phyloP scores from a whole-genome alignment of 37 sponge, comb jelly and placozoan species.

The Dysidea cf. avara region DNA sequence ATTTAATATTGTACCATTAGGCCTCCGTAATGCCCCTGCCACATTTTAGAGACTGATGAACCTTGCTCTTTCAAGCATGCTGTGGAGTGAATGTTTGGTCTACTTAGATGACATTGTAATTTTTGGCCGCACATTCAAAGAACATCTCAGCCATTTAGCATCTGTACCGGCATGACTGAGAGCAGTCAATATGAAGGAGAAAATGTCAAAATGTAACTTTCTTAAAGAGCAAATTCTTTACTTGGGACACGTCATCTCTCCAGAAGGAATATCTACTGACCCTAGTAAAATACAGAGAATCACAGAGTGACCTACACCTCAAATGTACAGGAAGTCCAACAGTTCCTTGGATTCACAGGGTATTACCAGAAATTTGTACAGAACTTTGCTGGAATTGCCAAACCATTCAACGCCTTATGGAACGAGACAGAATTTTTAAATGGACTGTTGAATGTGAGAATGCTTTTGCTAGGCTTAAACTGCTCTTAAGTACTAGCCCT shows the following conservation, averaged over 20 bases:
- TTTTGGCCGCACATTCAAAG: constrained; percentile 23
- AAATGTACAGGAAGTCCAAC: neutral
- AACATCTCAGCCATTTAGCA: constrained; percentile 26
- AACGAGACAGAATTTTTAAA: neutral
- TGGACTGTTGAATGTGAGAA: constrained; percentile 3
- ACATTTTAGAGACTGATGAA: constrained; percentile 41
- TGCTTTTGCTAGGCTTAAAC: neutral
- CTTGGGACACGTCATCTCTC: constrained; percentile 47
- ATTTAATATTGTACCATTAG: constrained; percentile 54
- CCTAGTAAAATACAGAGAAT: neutral
- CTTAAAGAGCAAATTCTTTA: constrained; percentile 10
- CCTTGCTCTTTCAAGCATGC: constrained; percentile 8
- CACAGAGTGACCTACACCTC: neutral
- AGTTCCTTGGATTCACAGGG: constrained; percentile 2
- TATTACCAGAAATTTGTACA: constrained; percentile 9
- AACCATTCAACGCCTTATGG: constrained; percentile 6
- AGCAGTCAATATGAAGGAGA: constrained; percentile 18
- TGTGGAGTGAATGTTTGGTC: constrained; percentile 36
- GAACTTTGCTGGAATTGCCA: constrained; percentile 2
- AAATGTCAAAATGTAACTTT: constrained; percentile 28
- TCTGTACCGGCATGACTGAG: constrained; percentile 1
- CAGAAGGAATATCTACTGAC: constrained; percentile 3
- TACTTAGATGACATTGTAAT: constrained; percentile 47
- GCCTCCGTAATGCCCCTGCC: constrained; percentile 38
- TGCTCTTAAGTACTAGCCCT: neutral